A percentile compares a stretch with the other conserved stretches of the same genome.
These are phyloP conservation scores for Aporrectodea caliginosa DNA, from an alignment of 1,140 invertebrate genomes.

Conservation along the genomic window DNA sequence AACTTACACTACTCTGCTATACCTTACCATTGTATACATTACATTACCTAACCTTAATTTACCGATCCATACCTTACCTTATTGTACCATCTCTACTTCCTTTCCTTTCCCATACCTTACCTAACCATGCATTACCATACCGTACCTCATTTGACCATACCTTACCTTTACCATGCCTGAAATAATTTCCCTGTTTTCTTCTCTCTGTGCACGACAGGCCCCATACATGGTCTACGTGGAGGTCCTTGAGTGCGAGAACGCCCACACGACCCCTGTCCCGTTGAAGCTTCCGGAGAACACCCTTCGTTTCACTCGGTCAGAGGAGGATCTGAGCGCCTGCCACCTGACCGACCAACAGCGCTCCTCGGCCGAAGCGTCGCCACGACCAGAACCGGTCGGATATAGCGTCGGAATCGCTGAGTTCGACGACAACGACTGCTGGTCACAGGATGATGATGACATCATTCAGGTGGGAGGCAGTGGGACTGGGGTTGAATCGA, in stretches of 20 bases:
- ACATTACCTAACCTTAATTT: no score
- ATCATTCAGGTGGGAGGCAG: conserved; percentile 65
- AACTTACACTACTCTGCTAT: no score
- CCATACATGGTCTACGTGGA: conserved; percentile 98
- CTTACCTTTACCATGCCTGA: no score
- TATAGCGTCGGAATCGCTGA: conserved; percentile 39
- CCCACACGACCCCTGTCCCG: conserved; percentile 72
- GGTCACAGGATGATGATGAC: conserved; percentile 95
- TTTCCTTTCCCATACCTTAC: no score
- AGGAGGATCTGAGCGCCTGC: conserved; percentile 71
- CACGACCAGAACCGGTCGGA: conserved; percentile 43
- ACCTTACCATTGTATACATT: no score
- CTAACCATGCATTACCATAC: no score
- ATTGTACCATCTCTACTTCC: no score
- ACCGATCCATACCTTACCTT: no score
- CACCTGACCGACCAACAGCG: neutral
- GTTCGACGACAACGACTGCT: conserved; percentile 68
- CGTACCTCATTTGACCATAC: no score
- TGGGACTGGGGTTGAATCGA: no score
- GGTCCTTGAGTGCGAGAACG: conserved; percentile 84
- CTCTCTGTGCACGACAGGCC: no score
- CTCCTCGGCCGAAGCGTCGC: conserved; percentile 35
- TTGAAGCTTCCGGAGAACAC: conserved; percentile 65
- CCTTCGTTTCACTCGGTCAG: conserved; percentile 83
- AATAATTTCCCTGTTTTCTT: no score